phyloP scores from a whole-genome alignment of 1,140 invertebrate species.

The Pogonomyrmex californicus region DNA sequence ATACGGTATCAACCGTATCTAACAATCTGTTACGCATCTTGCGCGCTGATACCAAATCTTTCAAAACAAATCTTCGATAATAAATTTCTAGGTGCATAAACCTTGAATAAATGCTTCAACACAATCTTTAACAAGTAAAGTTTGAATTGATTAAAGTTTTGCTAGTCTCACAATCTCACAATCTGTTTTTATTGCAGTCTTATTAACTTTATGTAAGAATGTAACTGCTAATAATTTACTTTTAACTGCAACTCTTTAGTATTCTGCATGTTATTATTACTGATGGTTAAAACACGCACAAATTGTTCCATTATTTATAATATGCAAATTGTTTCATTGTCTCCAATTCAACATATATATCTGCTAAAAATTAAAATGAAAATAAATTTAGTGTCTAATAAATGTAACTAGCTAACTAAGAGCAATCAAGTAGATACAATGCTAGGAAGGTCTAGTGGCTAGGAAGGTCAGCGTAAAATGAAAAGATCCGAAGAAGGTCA shows the following conservation, averaged over 20 bases:
- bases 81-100: background rate
- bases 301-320: background rate
- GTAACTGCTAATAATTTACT: background rate
- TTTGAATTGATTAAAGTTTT: slow-evolving; percentile 5
- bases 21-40: background rate
- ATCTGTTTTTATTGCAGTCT: background rate
- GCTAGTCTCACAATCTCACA: background rate
- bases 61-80: background rate
- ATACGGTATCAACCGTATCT: background rate
- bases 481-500: slow-evolving; percentile 10
- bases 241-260: background rate
- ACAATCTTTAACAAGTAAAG: background rate
- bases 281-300: background rate
- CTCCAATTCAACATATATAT: background rate
- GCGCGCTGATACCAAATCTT: background rate
- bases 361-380: background rate
- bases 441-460: background rate
- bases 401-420: background rate
- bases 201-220: background rate
- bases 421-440: background rate
- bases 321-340: background rate
- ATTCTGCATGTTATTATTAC: background rate
- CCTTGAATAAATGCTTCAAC: background rate
- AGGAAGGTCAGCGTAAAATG: slow-evolving; percentile 6
- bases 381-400: background rate